A percentile compares a stretch with the other conserved stretches of the same genome.
phyloP scores from a whole-genome alignment of 2,797 vertebrate species.

The Alectoris magna region DNA sequence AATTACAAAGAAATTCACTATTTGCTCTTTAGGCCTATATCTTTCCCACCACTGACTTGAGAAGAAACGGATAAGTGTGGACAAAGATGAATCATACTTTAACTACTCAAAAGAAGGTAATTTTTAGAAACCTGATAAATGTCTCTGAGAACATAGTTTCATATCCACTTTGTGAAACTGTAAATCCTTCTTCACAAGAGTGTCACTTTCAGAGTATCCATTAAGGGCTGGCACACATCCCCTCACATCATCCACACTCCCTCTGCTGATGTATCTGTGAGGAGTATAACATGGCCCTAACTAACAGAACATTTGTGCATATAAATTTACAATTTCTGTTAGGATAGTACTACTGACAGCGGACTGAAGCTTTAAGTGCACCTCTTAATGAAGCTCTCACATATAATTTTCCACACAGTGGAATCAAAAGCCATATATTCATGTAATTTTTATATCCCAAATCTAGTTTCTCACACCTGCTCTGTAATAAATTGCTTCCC shows the following conservation, averaged over 20 bases:
- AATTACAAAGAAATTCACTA: background rate
- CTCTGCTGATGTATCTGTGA: background rate
- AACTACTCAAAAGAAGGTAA: background rate
- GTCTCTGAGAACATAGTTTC: background rate
- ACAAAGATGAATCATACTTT: background rate
- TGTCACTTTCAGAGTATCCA: background rate
- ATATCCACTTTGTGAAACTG: background rate
- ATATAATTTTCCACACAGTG: background rate
- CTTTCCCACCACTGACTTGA: background rate
- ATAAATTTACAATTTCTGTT: background rate
- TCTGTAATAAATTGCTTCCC: background rate
- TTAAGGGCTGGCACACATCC: background rate
- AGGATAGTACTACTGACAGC: background rate
- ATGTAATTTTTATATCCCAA: background rate
- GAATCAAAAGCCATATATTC: background rate
- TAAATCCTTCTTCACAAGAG: background rate
- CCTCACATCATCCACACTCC: background rate
- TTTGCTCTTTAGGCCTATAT: background rate
- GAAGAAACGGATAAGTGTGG: background rate
- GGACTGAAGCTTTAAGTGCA: background rate
- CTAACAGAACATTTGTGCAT: background rate
- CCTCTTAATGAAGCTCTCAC: background rate
- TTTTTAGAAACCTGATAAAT: background rate
- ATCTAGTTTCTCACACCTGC: background rate
- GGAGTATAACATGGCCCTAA: background rate